Base-by-base conservation (phyloP, 2,888 invertebrate genomes). In the Neoascia interrupta region DNA sequence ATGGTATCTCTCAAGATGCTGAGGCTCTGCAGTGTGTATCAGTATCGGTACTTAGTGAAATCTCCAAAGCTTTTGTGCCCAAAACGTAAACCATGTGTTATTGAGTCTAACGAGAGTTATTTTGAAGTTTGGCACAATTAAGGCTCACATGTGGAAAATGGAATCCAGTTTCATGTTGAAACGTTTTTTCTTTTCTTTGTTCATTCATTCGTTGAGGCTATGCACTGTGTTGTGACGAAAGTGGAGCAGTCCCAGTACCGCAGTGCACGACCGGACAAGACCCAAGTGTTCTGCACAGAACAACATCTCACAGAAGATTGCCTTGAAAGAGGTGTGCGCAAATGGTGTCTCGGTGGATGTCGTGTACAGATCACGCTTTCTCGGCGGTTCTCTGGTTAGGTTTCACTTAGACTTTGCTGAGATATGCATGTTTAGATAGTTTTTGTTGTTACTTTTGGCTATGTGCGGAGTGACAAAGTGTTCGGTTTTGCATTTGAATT, bases 91-190 rank as follows among this genome's bases (percentile, higher is more conserved):
- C 36, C 28, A 26, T 43, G 21, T 45, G 16, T 15, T 58, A 58
- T 39, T 23, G 31, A 26, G n/a, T 51, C 63, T 63, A 63, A 41
- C 49, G 51, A 49, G 61, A 61, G 61, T 49, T 37, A 28, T 49
- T 58, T 28, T 21, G 6, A 47, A 61, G 19, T 58, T 68, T 68
- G 58, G 58, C 49, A 69, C 69, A 69, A 43, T 69, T 54, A 69
- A 26, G 69, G 15, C 31, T 21, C 58, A 41, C 58, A 69, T 58
- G 58, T 56, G 66, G 36, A 56, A 45, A 56, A 56, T 16, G 23
- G 41, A 41, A 60, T 69, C 58, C 58, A 69, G 69, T 69, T 69
- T 69, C 49, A 49, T 69, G 69, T 69, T 51, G 58, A 68, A 68
- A 58, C 47, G 45, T 19, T 51, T 54, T 39, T 31, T 31, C 10